Conservation (phyloP, 2,888 invertebrate species). For the Candidula unifasciata region DNA sequence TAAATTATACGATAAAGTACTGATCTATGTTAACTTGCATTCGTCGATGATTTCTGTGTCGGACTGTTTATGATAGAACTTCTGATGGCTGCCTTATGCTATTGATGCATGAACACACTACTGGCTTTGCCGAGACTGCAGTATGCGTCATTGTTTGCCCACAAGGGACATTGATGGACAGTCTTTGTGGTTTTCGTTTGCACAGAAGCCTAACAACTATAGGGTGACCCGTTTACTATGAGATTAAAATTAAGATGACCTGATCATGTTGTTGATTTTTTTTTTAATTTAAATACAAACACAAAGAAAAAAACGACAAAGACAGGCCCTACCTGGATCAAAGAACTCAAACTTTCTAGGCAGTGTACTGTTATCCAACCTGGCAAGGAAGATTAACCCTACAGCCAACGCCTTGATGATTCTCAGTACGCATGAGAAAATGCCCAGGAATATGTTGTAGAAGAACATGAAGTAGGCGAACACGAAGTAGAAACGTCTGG, state of each 20-base stretch:
- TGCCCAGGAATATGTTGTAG: slow-evolving; percentile 71
- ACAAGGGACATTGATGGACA: too few relatives aligned
- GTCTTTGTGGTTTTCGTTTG: too few relatives aligned
- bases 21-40: too few relatives aligned
- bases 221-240: not conserved
- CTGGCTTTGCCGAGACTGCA: too few relatives aligned
- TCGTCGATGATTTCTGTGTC: too few relatives aligned
- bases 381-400: slow-evolving; percentile 65
- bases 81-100: too few relatives aligned
- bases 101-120: too few relatives aligned
- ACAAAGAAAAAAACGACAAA: not conserved
- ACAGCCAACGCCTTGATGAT: slow-evolving; percentile 63
- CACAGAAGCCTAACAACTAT: too few relatives aligned
- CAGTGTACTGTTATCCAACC: slow-evolving; percentile 69
- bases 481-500: slow-evolving; percentile 66
- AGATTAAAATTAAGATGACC: not conserved
- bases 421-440: slow-evolving; percentile 67
- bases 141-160: too few relatives aligned
- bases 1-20: too few relatives aligned
- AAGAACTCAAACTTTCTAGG: slow-evolving; percentile 65
- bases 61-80: too few relatives aligned
- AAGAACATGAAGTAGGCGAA: slow-evolving; percentile 73
- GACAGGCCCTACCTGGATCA: slow-evolving; percentile 57
- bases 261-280: not conserved
- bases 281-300: too few relatives aligned